Percentiles rank a stretch among this genome's conserved stretches.
These are phyloP conservation scores for Leptodactylus fallax DNA, from an alignment of 2,797 vertebrate species.

Conservation along the genomic window DNA sequence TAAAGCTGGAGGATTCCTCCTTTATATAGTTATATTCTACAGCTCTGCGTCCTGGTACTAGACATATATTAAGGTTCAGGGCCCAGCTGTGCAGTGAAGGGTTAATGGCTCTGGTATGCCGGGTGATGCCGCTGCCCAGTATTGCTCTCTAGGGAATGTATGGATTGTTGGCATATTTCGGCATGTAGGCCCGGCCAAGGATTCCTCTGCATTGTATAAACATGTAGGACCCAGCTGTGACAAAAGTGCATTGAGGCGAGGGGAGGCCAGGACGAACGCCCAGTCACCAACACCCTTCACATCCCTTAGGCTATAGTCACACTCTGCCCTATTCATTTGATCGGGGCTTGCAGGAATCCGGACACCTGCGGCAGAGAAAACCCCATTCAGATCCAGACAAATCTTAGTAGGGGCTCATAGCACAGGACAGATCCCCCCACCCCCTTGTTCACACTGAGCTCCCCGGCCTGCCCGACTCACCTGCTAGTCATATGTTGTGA, in stretches of 20 bases:
- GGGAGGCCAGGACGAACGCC: not conserved
- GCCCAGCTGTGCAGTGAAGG: not conserved
- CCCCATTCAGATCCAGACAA: too few relatives aligned
- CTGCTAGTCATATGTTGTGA: slow-evolving; percentile 18
- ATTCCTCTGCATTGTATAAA: slow-evolving; percentile 23
- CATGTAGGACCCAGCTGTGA: not conserved
- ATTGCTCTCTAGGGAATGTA: slow-evolving; percentile 47
- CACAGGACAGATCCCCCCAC: too few relatives aligned
- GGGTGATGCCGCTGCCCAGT: not conserved
- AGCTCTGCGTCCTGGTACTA: not conserved
- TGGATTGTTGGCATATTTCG: slow-evolving; percentile 52
- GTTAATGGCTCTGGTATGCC: slow-evolving; percentile 18
- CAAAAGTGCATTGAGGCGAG: slow-evolving; percentile 42
- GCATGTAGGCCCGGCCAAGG: slow-evolving; percentile 33
- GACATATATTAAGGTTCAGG: not conserved
- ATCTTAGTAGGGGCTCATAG: too few relatives aligned
- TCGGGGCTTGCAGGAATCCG: not conserved
- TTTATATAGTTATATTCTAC: too few relatives aligned
- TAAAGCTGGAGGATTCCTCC: not conserved
- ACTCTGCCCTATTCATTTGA: too few relatives aligned
- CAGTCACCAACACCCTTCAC: not conserved
- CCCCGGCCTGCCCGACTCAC: not conserved
- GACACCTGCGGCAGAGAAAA: too few relatives aligned
- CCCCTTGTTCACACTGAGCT: not conserved
- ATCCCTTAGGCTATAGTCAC: slow-evolving; percentile 7